Evolutionary conservation across 2,888 invertebrate species (phyloP), one percentile per base, ranked within the genome.

Genomic region (Philaethria dido): DNA sequence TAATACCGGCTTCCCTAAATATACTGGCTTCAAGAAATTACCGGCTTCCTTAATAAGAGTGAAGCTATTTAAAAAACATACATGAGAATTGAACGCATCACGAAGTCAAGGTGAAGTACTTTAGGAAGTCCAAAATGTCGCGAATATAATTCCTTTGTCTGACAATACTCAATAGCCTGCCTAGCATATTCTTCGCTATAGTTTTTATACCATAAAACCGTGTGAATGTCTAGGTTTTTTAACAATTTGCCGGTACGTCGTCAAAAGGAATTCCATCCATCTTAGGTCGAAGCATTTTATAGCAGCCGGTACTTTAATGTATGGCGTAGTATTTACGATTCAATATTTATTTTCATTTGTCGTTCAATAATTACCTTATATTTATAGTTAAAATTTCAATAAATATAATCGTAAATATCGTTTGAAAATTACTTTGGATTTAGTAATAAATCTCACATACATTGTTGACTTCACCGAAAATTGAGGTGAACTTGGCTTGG

Each of bases 141-240:
- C 11, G 2, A 36, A 13, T n/a, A 13, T 18, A 22, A 36, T 55
- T 55, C 25, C 11, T 36, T 25, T n/a, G 25, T 48, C 55, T 52
- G 45, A 55, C 29, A 39, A 59, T 48, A 57, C 66, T 63, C 45
- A 64, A 64, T 68, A 65, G 42, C 59, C 50, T 59, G 55, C 64
- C 69, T 62, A 61, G 55, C 25, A 42, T 62, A 64, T 69, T 64
- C 64, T 62, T 52, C 22, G 16, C 18, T n/a, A 64, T 42, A 61
- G 62, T 64, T 70, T 69, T 70, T 57, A 44, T 67, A 54, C 47
- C 42, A 45, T 45, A 36, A 22, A 48, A 64, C 57, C 69, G 66
- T 70, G 70, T 69, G 68, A 69, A 64, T 42, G 54, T 66, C 59
- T 66, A 45, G 64, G 52, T 52, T 62, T 70, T 70, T 69, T 59